These are phyloP conservation scores for Listronotus oregonensis DNA, from an alignment of 1,140 invertebrate genomes.

Conservation along the genomic window DNA sequence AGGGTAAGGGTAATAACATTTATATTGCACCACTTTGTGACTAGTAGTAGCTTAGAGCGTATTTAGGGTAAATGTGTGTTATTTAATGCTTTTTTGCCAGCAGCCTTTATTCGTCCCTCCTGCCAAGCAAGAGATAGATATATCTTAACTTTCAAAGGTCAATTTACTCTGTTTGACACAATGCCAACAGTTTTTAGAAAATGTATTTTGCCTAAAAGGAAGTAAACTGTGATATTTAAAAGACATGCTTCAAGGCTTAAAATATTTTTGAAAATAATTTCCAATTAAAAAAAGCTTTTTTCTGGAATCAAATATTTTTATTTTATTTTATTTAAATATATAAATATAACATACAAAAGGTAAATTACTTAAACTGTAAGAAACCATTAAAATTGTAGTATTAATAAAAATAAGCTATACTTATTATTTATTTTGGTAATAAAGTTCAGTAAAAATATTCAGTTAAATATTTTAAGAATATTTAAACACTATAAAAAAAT, in stretches of 20 bases:
- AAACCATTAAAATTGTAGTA: too few species aligned
- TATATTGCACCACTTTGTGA: conserved; percentile 50
- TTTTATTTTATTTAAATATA: too few species aligned
- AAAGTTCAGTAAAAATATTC: too few species aligned
- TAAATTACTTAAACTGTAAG: too few species aligned
- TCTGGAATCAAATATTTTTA: too few species aligned
- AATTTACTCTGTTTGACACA: conserved; percentile 18
- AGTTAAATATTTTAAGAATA: too few species aligned
- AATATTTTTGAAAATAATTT: too few species aligned
- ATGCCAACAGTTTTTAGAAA: neutral
- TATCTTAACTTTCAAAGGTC: conserved; percentile 6
- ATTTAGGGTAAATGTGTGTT: conserved; percentile 45
- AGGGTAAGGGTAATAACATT: conserved; percentile 55
- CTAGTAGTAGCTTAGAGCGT: conserved; percentile 45
- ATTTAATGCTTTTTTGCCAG: conserved; percentile 43
- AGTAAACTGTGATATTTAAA: conserved; percentile 32
- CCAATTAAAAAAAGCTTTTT: too few species aligned
- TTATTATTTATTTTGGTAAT: too few species aligned
- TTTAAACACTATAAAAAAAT: too few species aligned
- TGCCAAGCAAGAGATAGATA: conserved; percentile 47
- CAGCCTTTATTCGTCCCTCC: conserved; percentile 38
- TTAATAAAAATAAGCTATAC: too few species aligned
- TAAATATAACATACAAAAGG: too few species aligned
- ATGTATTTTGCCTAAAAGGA: neutral
- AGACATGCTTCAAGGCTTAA: neutral